Evolutionary conservation across 2,888 invertebrate genomes (phyloP).

Genomic region (Drosophila melanosoma): DNA sequence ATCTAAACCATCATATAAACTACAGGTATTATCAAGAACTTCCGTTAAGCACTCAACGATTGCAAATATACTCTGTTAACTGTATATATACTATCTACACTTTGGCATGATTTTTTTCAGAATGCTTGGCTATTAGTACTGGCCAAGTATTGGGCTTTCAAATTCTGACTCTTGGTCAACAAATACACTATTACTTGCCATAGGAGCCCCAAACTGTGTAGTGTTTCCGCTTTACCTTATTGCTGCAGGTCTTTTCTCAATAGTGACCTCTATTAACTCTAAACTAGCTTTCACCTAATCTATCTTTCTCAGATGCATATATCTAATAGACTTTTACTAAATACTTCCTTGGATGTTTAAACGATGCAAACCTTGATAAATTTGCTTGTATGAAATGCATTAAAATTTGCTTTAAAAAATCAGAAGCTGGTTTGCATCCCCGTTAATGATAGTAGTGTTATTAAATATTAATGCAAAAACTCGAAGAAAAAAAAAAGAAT

Average conservation of each 20-base stretch:
- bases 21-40: conserved; percentile 12
- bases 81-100: conserved; percentile 21
- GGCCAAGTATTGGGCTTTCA: conserved; percentile 8
- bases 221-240: conserved; percentile 9
- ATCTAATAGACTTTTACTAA: conserved; percentile 7
- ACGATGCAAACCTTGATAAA: conserved; percentile 3
- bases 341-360: background rate
- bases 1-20: background rate
- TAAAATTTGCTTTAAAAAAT: background rate
- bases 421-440: conserved; percentile 6
- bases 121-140: conserved; percentile 9
- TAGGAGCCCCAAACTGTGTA: conserved; percentile 18
- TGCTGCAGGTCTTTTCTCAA: conserved; percentile 1
- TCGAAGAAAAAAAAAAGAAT: background rate
- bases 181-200: background rate
- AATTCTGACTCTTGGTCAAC: background rate
- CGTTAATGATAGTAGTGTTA: conserved; percentile 14
- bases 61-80: conserved; percentile 12
- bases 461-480: background rate
- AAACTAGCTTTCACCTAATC: background rate
- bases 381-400: conserved; percentile 3
- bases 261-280: background rate
- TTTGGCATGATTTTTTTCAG: conserved; percentile 35
- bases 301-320: conserved; percentile 2
- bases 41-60: conserved; percentile 6